Conservation (phyloP, 2,113 vertebrate genomes). For the Prinia subflava region DNA sequence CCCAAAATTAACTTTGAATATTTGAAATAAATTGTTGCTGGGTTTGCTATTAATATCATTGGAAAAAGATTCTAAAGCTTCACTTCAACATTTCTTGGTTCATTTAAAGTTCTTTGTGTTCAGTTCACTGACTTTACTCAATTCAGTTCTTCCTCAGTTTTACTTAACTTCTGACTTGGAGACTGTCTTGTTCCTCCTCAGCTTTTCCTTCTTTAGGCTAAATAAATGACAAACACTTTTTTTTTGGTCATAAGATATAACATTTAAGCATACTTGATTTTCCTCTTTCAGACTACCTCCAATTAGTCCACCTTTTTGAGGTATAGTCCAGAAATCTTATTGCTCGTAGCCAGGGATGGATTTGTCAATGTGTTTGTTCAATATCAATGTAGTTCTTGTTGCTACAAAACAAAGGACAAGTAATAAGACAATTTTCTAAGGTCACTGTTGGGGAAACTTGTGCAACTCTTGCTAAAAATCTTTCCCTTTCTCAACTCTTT, state of each 20-base stretch:
- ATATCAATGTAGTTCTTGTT: neutral
- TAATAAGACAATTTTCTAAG: neutral
- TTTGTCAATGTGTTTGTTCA: neutral
- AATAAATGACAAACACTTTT: neutral
- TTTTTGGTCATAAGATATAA: neutral
- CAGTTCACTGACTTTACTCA: neutral
- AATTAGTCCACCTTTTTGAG: neutral
- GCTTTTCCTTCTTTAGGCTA: neutral
- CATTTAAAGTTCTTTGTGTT: neutral
- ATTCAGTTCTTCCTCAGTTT: neutral
- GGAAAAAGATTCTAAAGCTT: neutral
- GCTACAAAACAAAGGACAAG: neutral
- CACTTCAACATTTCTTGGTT: neutral
- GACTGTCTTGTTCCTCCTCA: neutral
- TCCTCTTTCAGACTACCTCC: neutral
- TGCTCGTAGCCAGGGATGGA: neutral
- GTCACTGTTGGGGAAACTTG: neutral
- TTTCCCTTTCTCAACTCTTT: neutral
- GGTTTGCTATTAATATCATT: neutral
- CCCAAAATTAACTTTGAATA: neutral
- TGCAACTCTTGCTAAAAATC: neutral
- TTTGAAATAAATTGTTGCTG: neutral
- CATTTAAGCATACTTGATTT: neutral
- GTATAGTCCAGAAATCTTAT: neutral
- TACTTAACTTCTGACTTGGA: neutral